A percentile compares a stretch with the other conserved stretches of the same genome.
phyloP scores from a whole-genome alignment of 2,797 vertebrate species.

The Graptemys geographica region DNA sequence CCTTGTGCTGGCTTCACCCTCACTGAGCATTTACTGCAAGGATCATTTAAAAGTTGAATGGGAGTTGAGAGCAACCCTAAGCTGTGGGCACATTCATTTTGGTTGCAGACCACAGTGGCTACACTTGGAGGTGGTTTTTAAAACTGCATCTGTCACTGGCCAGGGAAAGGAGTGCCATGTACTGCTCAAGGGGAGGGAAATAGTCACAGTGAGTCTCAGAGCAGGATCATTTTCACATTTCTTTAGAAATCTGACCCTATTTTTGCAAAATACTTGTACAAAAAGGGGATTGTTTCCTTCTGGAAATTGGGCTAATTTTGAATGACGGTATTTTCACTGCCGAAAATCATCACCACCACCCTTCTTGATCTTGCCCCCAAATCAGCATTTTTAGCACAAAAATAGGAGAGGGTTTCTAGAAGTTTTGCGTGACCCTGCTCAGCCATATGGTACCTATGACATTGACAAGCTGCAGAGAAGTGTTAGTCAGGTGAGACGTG shows the following conservation, averaged over 20 bases:
- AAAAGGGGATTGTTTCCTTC: neutral
- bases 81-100: neutral
- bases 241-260: neutral
- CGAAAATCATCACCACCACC: rapidly evolving
- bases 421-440: neutral
- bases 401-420: neutral
- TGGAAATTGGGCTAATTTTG: neutral
- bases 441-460: rapidly evolving
- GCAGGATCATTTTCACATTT: neutral
- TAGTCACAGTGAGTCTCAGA: neutral
- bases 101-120: neutral
- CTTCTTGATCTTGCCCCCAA: slow-evolving; percentile 11
- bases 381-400: neutral
- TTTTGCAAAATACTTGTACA: neutral
- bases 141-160: neutral
- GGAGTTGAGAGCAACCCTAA: rapidly evolving
- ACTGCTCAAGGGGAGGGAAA: neutral
- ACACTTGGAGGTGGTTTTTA: neutral
- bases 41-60: neutral
- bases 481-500: neutral
- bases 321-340: slow-evolving; percentile 2
- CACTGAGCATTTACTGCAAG: neutral
- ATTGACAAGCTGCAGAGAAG: neutral
- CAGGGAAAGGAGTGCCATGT: neutral
- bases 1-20: neutral